Evolutionary conservation across 2,888 invertebrate genomes (phyloP), one percentile per base, ranked within the genome.

Genomic region (Hoplodrina ambigua): DNA sequence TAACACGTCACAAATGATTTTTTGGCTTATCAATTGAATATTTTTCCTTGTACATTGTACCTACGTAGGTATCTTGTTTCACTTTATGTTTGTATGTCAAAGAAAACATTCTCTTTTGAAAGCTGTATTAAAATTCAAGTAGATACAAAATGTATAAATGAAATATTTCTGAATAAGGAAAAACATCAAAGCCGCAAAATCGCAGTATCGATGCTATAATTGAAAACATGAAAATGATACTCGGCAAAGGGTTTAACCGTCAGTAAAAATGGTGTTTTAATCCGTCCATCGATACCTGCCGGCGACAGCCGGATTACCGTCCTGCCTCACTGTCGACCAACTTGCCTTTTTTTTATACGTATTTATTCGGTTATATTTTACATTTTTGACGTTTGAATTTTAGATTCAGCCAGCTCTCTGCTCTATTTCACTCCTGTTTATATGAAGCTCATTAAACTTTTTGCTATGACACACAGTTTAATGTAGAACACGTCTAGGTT

Each of bases 211-310:
- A 82, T 78, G 78, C 82, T 86, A 85, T 90, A 89, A 90, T 90
- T 90, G 90, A 91, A 92, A 91, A 90, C 88, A 88, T 86, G 88
- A 88, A 90, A 91, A 91, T 90, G 88, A 91, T 90, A 89, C 88
- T 83, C 81, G 67, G 83, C 82, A 85, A 89, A 90, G 88, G 90
- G 89, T 89, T 91, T 89, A 89, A 92, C 88, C 88, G 92, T 93
- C 94, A 93, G 90, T 91, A 90, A 92, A 92, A 94, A 93, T 91
- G 89, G 92, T 93, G 93, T 93, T 93, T 94, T 94, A 94, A 95
- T 94, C 94, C 94, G 85, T 89, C 88, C 93, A 92, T 94, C 93
- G 93, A 94, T 94, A 92, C 91, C 94, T 93, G 93, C 88, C 88
- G 91, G 91, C 90, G 93, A 92, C 93, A 92, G 92, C 80, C 84